Conservation (phyloP, 2,888 invertebrate genomes). For the Tinea semifulvella region DNA sequence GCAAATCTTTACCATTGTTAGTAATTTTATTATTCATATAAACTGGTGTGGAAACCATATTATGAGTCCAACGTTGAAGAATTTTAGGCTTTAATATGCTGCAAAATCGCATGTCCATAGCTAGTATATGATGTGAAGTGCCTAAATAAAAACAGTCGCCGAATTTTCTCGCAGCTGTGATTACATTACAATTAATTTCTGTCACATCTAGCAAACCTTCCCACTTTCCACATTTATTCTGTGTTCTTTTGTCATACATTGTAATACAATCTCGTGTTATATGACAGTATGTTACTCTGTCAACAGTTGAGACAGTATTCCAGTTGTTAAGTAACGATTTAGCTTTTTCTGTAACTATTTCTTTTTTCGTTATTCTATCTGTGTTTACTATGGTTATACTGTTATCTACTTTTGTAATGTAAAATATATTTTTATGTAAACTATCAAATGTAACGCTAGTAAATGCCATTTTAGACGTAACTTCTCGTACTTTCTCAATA, state of each 20-base stretch:
- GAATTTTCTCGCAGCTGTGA: slow-evolving; percentile 30
- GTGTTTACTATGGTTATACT: slow-evolving; percentile 45
- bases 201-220: slow-evolving; percentile 33
- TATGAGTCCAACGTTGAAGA: slow-evolving; percentile 66
- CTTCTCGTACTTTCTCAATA: slow-evolving; percentile 37
- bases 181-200: slow-evolving; percentile 36
- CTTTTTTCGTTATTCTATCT: slow-evolving; percentile 40
- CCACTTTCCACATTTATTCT: slow-evolving; percentile 32
- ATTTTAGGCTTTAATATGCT: slow-evolving; percentile 29
- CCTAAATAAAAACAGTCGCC: slow-evolving; percentile 32
- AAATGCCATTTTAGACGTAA: slow-evolving; percentile 39
- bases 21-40: slow-evolving; percentile 41
- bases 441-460: slow-evolving; percentile 50
- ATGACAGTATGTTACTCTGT: slow-evolving; percentile 39
- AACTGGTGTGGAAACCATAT: slow-evolving; percentile 58
- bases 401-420: slow-evolving; percentile 38
- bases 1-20: slow-evolving; percentile 40
- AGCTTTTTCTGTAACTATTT: slow-evolving; percentile 31
- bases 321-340: slow-evolving; percentile 40
- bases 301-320: slow-evolving; percentile 43
- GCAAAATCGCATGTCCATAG: slow-evolving; percentile 40
- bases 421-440: slow-evolving; percentile 45
- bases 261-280: slow-evolving; percentile 35
- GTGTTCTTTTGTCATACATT: slow-evolving; percentile 49
- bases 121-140: slow-evolving; percentile 45